Percentiles rank a stretch among this genome's conserved stretches.
phyloP scores from a whole-genome alignment of 2,888 invertebrate species.

The Drosophila hawaiiensis region DNA sequence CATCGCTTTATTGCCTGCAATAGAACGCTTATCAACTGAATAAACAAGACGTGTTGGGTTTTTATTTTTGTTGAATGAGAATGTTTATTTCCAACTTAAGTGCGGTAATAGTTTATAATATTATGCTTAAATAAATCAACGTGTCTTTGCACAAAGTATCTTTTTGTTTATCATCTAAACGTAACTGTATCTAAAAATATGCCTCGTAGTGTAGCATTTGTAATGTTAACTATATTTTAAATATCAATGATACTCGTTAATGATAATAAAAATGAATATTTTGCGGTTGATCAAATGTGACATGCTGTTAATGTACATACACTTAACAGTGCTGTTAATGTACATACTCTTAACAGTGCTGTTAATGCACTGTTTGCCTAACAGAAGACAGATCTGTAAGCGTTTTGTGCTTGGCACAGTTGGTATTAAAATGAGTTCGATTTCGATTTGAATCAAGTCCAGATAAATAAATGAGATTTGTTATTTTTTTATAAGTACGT shows the following conservation, averaged over 20 bases:
- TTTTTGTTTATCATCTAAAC: constrained; percentile 9
- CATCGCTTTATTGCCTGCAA: not conserved
- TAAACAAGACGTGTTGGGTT: not conserved
- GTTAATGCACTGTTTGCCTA: constrained; percentile 11
- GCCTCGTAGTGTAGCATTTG: constrained; percentile 33
- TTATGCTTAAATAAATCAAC: constrained; percentile 47
- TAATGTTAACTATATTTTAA: constrained; percentile 23
- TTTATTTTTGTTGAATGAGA: constrained; percentile 42
- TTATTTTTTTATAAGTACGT: constrained; percentile 9
- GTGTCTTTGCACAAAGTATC: constrained; percentile 13
- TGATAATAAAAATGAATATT: constrained; percentile 15
- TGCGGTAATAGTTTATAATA: constrained; percentile 31
- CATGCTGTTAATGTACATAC: constrained; percentile 46
- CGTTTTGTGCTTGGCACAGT: constrained; percentile 54
- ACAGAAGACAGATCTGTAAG: constrained; percentile 21
- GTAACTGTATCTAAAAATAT: constrained; percentile 43
- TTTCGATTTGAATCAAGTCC: constrained; percentile 15
- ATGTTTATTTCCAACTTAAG: constrained; percentile 53
- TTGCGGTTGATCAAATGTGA: constrained; percentile 15
- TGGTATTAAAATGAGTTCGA: constrained; percentile 17
- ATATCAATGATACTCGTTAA: constrained; percentile 27
- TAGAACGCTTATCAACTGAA: not conserved
- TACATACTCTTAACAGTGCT: no score
- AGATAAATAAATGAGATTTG: constrained; percentile 5
- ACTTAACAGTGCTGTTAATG: constrained; percentile 18